Evolutionary conservation across 2,113 vertebrate genomes (phyloP).

Genomic region (Tauraco erythrolophus): DNA sequence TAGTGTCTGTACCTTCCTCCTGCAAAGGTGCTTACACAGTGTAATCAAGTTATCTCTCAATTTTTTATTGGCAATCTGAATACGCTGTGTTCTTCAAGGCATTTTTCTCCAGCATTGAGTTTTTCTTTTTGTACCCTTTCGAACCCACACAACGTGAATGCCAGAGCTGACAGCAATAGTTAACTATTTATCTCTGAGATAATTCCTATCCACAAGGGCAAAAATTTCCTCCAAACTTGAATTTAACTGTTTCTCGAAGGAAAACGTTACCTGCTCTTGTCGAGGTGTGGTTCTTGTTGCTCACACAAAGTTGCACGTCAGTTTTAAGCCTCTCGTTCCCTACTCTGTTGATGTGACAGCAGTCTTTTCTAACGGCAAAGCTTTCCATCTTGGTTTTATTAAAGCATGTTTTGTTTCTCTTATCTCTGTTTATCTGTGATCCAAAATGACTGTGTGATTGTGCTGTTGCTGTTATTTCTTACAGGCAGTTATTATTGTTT

Average conservation of each 20-base stretch:
- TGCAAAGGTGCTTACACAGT: neutral
- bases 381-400: conserved; percentile 23
- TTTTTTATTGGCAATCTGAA: neutral
- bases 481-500: neutral
- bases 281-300: neutral
- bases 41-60: neutral
- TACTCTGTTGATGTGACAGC: neutral
- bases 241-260: neutral
- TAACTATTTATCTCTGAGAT: neutral
- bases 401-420: neutral
- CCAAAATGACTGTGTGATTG: neutral
- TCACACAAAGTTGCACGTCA: neutral
- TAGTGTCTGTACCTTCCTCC: neutral
- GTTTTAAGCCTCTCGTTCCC: neutral
- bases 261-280: neutral
- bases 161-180: neutral
- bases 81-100: neutral
- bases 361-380: neutral
- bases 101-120: neutral
- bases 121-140: neutral
- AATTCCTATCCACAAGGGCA: neutral
- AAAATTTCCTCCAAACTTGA: neutral
- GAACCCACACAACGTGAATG: neutral
- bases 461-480: neutral
- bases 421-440: neutral